Conservation (phyloP, 2,888 invertebrate species). For the Parascotia fuliginaria region DNA sequence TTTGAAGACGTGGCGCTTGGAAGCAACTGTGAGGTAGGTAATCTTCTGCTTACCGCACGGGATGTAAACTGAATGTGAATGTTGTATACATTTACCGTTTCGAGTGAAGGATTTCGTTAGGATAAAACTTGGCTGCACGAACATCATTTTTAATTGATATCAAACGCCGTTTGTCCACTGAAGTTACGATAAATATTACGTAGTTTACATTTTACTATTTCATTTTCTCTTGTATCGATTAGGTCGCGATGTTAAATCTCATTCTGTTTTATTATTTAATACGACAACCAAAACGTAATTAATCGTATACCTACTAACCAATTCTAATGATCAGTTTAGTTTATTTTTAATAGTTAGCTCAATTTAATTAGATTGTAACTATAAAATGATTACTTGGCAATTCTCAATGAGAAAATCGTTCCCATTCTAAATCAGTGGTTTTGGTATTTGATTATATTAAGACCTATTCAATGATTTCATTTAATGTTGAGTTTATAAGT, state of each 20-base stretch:
- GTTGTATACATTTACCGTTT: no score
- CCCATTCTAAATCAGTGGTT: conserved; percentile 10
- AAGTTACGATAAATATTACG: no score
- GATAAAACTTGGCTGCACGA: no score
- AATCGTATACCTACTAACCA: conserved; percentile 65
- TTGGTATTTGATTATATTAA: conserved; percentile 37
- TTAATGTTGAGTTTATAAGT: conserved; percentile 43
- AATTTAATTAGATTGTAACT: conserved; percentile 41
- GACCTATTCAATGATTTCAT: conserved; percentile 50
- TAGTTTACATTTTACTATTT: conserved; percentile 51
- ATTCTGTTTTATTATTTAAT: conserved; percentile 54
- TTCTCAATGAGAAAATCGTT: conserved; percentile 5
- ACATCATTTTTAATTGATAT: no score
- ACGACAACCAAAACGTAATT: conserved; percentile 53
- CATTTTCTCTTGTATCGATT: conserved; percentile 49
- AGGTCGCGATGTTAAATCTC: conserved; percentile 76
- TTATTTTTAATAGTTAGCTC: conserved; percentile 46
- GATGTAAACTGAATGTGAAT: no score
- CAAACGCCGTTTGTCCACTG: no score
- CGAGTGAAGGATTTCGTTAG: no score
- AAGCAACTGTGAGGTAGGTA: no score
- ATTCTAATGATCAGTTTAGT: conserved; percentile 55
- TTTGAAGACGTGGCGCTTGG: no score
- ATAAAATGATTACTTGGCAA: conserved; percentile 25
- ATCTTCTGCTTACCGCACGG: no score